Evolutionary conservation across 2,113 vertebrate species (phyloP).

Genomic region (Salvelinus alpinus): DNA sequence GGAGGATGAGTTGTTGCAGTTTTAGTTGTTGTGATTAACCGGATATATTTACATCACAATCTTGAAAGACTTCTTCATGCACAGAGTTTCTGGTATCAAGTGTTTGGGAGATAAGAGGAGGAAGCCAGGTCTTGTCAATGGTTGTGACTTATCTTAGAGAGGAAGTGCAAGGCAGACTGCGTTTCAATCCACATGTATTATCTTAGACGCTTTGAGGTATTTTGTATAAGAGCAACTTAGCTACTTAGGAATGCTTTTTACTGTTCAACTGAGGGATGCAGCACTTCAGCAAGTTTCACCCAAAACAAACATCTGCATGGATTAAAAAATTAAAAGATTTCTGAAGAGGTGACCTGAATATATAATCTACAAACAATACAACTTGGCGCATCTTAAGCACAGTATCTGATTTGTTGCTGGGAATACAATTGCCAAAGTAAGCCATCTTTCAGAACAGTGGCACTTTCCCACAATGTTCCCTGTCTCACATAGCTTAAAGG

Average conservation of each 20-base stretch:
- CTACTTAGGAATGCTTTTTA: conserved; percentile 78
- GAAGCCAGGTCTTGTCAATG: conserved; percentile 80
- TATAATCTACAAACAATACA: conserved; percentile 81
- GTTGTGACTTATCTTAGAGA: conserved; percentile 74
- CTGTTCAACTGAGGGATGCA: conserved; percentile 75
- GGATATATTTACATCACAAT: conserved; percentile 78
- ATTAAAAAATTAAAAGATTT: conserved; percentile 78
- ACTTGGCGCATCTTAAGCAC: conserved; percentile 55
- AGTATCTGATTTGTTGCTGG: conserved; percentile 70
- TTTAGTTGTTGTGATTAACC: conserved; percentile 73
- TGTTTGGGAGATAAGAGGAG: conserved; percentile 75
- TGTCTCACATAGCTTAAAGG: conserved; percentile 71
- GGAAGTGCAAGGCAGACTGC: conserved; percentile 78
- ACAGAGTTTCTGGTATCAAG: conserved; percentile 74
- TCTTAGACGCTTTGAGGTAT: conserved; percentile 78
- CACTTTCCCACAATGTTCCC: conserved; percentile 58
- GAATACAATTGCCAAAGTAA: conserved; percentile 75
- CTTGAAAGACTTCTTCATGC: conserved; percentile 76
- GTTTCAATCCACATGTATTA: conserved; percentile 82
- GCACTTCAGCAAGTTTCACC: conserved; percentile 72
- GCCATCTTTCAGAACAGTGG: conserved; percentile 65
- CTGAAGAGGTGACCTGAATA: conserved; percentile 76
- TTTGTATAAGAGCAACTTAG: conserved; percentile 76
- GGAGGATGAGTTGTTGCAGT: conserved; percentile 59
- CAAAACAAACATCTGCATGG: conserved; percentile 78